phyloP scores from a whole-genome alignment of 1,140 invertebrate species.

The Trachelipus rathkii region DNA sequence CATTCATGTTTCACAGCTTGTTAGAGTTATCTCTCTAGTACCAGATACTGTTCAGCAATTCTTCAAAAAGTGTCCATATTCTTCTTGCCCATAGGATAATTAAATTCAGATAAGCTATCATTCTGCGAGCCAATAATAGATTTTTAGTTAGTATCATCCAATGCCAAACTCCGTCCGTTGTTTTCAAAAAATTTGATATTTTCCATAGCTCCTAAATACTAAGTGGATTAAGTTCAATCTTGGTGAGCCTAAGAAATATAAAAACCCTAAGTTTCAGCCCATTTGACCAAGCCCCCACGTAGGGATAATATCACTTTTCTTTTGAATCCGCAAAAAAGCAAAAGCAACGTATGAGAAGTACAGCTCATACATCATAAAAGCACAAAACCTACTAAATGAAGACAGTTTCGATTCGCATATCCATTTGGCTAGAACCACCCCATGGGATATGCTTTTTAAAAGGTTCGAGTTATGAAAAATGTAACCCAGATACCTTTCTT shows the following conservation, averaged over 20 bases:
- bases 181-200: conserved; percentile 20
- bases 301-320: not conserved
- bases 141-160: conserved; percentile 9
- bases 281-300: conserved; percentile 18
- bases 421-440: conserved; percentile 21
- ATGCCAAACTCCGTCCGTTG: not conserved
- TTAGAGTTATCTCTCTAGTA: conserved; percentile 1
- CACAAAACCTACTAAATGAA: not conserved
- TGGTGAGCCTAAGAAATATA: conserved; percentile 21
- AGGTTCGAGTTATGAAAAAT: not conserved
- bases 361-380: conserved; percentile 19
- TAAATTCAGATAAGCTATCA: not conserved
- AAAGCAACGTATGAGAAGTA: not conserved
- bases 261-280: not conserved
- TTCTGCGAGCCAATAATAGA: not conserved
- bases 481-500: conserved; percentile 16
- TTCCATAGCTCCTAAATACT: conserved; percentile 10
- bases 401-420: conserved; percentile 21
- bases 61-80: not conserved
- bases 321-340: conserved; percentile 12
- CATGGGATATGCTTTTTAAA: not conserved
- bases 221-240: not conserved
- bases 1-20: not conserved
- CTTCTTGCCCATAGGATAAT: conserved; percentile 26
- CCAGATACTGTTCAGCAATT: conserved; percentile 16